phyloP scores from a whole-genome alignment of 1,140 invertebrate genomes.

The Cecropterus lyciades region DNA sequence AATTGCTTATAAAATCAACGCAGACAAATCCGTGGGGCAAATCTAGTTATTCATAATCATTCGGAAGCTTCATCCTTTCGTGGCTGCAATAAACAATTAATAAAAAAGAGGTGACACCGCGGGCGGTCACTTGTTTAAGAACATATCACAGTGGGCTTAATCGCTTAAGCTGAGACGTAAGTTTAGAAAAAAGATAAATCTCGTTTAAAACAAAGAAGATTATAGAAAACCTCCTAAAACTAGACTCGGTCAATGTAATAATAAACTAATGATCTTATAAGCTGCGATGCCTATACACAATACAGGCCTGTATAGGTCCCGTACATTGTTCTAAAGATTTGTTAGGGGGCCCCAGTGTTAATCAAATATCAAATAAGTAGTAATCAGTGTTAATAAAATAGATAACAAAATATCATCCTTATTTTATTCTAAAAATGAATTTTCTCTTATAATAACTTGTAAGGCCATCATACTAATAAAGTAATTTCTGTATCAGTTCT shows the following conservation, averaged over 20 bases:
- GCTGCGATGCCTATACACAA: too few relatives aligned
- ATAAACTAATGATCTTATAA: not conserved
- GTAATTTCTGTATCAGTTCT: too few relatives aligned
- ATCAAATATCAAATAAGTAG: too few relatives aligned
- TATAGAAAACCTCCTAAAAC: constrained; percentile 40
- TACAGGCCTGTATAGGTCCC: too few relatives aligned
- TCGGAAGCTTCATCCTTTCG: constrained; percentile 36
- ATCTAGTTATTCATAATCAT: constrained; percentile 27
- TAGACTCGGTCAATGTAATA: constrained; percentile 31
- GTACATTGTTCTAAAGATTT: too few relatives aligned
- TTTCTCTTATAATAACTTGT: too few relatives aligned
- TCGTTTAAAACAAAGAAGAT: constrained; percentile 42
- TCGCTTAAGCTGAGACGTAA: constrained; percentile 14
- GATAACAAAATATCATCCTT: too few relatives aligned
- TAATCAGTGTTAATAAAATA: too few relatives aligned
- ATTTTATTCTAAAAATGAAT: too few relatives aligned
- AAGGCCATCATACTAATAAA: too few relatives aligned
- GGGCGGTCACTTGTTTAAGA: constrained; percentile 35
- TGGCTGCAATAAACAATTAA: constrained; percentile 38
- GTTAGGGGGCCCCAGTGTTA: too few relatives aligned
- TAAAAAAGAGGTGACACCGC: constrained; percentile 29
- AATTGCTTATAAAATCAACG: not conserved
- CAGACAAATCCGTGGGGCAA: not conserved
- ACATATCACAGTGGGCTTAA: constrained; percentile 28
- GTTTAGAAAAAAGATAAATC: constrained; percentile 19